Base-by-base conservation (phyloP, 2,113 vertebrate species). In the Myxocyprinus asiaticus region DNA sequence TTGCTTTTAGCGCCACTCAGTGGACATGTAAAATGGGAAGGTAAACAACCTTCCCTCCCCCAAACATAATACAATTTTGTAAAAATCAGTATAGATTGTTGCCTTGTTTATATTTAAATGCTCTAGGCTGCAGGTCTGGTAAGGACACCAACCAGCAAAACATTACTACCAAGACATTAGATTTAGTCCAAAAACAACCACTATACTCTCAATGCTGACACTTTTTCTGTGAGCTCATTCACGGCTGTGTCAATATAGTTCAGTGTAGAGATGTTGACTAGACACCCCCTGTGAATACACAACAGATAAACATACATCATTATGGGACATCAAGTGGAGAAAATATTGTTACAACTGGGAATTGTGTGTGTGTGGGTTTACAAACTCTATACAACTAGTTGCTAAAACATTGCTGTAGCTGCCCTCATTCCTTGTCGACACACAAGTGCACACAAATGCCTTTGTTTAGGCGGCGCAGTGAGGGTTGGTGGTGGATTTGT, bases 401-500 rank as follows among this genome's bases (percentile, higher is more conserved):
- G 68, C 61, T 65, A 56, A 44, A 77, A 56, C 50, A 33, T 33
- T 33, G 22, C 62, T 11, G 48, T 53, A 55, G 65, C 74, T 65
- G 47, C 47, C 74, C 7, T 79, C 71, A 75, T 67, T 68, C 48
- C 70, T 79, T 82, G 42, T 74, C 62, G 8, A 63, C 42, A 74
- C 55, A 78, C 43, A 71, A 73, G 66, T 42, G 66, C 71, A 68
- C 70, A 75, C 64, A 80, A 72, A 76, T 59, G 59, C 79, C 74
- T 82, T 82, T 82, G 84, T 85, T 77, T 74, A 71, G 64, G 59
- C 62, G 58, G 58, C 77, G 48, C 77, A 43, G 58, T 5, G 59
- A 33, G 22, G 42, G 83, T 85, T 80, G 80, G 81, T 84, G 84
- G 69, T 59, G 88, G 87, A 65, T 82, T 87, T 87, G 82, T 86